Evolutionary conservation across 2,888 invertebrate species (phyloP), one percentile per base, ranked within the genome.

Genomic region (Mesorhabditis belari): DNA sequence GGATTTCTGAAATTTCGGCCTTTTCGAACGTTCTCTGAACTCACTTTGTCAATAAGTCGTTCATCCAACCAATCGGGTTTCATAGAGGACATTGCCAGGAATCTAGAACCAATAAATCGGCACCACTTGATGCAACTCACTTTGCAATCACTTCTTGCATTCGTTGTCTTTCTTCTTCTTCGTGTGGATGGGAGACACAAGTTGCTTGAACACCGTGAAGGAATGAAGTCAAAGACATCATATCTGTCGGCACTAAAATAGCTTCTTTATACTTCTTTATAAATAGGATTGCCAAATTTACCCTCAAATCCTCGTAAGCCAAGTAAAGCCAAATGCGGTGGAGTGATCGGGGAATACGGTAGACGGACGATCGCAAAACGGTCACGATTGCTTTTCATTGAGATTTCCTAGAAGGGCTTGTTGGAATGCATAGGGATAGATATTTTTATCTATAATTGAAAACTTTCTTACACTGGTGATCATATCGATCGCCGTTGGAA

Each of bases 401-500:
- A n/a, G 19, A 19, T 21, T 19, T 21, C 29, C 9, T 9, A 6
- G 21, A 50, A 23, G 9, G 51, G n/a, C n/a, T n/a, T n/a, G n/a
- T n/a, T n/a, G n/a, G 6, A 9, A 50, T 9, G 21, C 51, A 50
- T 50, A 50, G 27, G 17, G 24, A 12, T 9, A n/a, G 17, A 24
- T 57, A 49, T 35, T 6, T 5, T 17, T 49, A 24, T n/a, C 25
- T 29, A 17, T 17, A 49, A 54, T 25, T 17, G 57, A 55, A 19
- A n/a, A 9, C 23, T 23, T 57, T 24, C 65, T 23, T 55, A 77
- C 77, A 50, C 66, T 51, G 28, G 68, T 57, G 55, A 78, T 65
- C 29, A 69, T 61, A 19, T 69, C 63, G 19, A 73, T 62, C 3
- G 72, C 74, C 3, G 72, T 58, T 21, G 57, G 62, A 57, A 77